A percentile compares a stretch with the other conserved stretches of the same genome.
These are phyloP conservation scores for Oscheius sp. DNA, from an alignment of 2,888 invertebrate genomes.

Conservation along the genomic window DNA sequence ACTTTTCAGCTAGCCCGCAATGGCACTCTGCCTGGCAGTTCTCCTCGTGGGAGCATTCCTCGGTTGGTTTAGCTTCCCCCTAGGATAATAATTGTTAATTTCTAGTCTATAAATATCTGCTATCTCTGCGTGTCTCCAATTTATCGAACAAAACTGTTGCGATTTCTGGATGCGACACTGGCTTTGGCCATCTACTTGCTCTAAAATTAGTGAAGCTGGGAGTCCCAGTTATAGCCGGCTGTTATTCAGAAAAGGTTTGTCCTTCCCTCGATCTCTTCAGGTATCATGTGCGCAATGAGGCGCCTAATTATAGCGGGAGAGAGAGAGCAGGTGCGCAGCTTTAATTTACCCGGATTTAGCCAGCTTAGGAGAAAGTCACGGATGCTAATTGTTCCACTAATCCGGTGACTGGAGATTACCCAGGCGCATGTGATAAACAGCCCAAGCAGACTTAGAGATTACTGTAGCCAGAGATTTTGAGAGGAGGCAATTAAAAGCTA, in stretches of 20 bases:
- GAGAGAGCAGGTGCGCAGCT: no score
- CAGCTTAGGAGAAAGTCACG: no score
- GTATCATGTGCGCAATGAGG: no score
- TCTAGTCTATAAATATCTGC: constrained; percentile 32
- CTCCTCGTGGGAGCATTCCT: not conserved
- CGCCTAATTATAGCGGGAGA: no score
- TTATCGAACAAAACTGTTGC: constrained; percentile 38
- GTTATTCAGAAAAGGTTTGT: constrained; percentile 36
- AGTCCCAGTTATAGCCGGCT: constrained; percentile 49
- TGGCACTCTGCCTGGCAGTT: constrained; percentile 1
- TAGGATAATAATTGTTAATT: not conserved
- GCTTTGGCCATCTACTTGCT: constrained; percentile 45
- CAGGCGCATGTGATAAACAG: no score
- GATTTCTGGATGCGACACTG: constrained; percentile 52
- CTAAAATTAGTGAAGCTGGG: constrained; percentile 35
- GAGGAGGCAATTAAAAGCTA: no score
- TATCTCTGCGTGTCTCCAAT: constrained; percentile 16
- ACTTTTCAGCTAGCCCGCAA: no score
- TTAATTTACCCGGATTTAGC: no score
- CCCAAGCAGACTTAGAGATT: no score
- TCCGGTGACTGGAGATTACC: no score
- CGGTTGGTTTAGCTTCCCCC: not conserved
- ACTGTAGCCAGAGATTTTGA: no score
- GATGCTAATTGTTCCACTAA: not conserved
- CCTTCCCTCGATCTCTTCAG: not conserved